Percentiles rank a stretch among this genome's conserved stretches.
Conservation (phyloP, 2,888 invertebrate species). For the Caenorhabditis macrosperma region DNA sequence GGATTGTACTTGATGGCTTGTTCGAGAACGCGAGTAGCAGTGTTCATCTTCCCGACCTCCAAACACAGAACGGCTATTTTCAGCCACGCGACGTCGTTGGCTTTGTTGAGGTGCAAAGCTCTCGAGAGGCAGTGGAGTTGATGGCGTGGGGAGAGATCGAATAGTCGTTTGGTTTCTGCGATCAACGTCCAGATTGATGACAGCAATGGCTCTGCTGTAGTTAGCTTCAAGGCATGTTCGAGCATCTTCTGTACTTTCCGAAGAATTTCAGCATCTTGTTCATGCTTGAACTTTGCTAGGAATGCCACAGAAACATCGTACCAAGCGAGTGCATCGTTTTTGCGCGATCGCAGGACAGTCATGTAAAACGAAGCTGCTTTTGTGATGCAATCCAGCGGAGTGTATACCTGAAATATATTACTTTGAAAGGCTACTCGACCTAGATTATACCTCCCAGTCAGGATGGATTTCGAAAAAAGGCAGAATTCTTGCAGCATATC, state of each 20-base stretch:
- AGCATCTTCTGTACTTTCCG: slow-evolving; percentile 33
- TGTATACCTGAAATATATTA: slow-evolving; percentile 1
- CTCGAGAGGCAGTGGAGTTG: slow-evolving; percentile 61
- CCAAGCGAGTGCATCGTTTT: slow-evolving; percentile 50
- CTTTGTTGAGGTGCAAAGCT: slow-evolving; percentile 61
- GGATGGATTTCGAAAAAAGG: slow-evolving; percentile 32
- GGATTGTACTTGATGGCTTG: slow-evolving; percentile 63
- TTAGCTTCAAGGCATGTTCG: slow-evolving; percentile 49
- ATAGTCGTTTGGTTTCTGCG: slow-evolving; percentile 50
- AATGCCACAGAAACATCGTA: slow-evolving; percentile 55
- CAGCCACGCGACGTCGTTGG: slow-evolving; percentile 63
- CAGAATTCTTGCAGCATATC: slow-evolving; percentile 10
- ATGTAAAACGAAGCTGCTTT: slow-evolving; percentile 52
- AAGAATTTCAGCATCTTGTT: slow-evolving; percentile 28
- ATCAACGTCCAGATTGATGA: slow-evolving; percentile 61
- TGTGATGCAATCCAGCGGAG: slow-evolving; percentile 14
- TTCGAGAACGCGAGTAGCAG: slow-evolving; percentile 50
- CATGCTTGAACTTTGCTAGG: slow-evolving; percentile 34
- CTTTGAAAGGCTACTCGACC: background rate
- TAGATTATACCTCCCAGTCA: slow-evolving; percentile 45
- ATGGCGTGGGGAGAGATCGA: background rate
- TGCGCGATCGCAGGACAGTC: slow-evolving; percentile 34
- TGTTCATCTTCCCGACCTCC: slow-evolving; percentile 29
- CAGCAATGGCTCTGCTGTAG: slow-evolving; percentile 23
- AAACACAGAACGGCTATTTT: slow-evolving; percentile 57